phyloP scores from a whole-genome alignment of 2,113 vertebrate genomes.

The Mionectes macconnelli region DNA sequence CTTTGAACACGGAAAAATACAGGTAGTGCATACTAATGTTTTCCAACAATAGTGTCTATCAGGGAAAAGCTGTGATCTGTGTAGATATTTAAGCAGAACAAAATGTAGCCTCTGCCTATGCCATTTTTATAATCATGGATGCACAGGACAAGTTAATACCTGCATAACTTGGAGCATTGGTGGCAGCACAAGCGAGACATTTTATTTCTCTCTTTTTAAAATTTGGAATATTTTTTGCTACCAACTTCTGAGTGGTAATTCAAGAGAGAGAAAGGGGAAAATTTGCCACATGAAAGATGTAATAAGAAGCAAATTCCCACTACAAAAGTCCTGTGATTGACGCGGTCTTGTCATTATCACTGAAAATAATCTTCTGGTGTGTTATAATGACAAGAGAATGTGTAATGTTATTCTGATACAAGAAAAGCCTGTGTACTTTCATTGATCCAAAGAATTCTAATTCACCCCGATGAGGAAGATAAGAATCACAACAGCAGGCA shows the following conservation, averaged over 20 bases:
- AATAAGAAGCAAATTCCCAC: constrained; percentile 19
- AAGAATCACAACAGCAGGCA: constrained; percentile 42
- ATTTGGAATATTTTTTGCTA: constrained; percentile 8
- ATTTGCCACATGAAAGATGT: background rate
- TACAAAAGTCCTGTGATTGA: constrained; percentile 39
- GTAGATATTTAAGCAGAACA: constrained; percentile 16
- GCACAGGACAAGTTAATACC: background rate
- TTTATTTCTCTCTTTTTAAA: background rate
- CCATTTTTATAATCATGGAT: background rate
- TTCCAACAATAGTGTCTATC: constrained; percentile 21
- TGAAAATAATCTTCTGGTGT: constrained; percentile 44
- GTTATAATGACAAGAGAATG: constrained; percentile 35
- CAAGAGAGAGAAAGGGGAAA: background rate
- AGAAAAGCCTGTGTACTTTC: constrained; percentile 52
- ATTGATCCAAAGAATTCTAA: constrained; percentile 65
- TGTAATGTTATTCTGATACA: constrained; percentile 59
- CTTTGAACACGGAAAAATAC: constrained; percentile 19
- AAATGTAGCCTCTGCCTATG: background rate
- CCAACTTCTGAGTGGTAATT: background rate
- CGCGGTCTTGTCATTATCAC: constrained; percentile 15
- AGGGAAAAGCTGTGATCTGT: constrained; percentile 19
- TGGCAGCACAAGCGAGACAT: background rate
- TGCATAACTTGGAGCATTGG: background rate
- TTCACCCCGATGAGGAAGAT: constrained; percentile 31
- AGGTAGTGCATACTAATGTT: constrained; percentile 39